phyloP scores from a whole-genome alignment of 2,113 vertebrate genomes.

The Coracopsis vasa region DNA sequence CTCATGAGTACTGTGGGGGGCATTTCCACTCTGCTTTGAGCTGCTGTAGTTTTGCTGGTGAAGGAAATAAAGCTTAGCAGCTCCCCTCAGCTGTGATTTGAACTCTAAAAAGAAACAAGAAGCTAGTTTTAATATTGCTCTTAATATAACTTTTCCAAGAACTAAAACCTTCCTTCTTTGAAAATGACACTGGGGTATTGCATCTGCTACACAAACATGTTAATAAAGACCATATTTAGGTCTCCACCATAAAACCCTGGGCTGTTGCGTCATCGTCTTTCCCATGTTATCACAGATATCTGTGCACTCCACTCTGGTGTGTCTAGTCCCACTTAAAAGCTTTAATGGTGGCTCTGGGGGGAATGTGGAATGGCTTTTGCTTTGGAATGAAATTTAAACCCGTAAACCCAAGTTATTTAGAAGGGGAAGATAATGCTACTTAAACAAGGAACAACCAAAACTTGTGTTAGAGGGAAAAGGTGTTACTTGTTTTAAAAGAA shows the following conservation, averaged over 20 bases:
- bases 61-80: background rate
- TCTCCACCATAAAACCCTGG: background rate
- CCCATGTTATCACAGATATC: background rate
- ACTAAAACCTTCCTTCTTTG: slow-evolving; percentile 27
- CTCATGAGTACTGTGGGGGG: fast-evolving
- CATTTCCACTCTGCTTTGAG: background rate
- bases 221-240: slow-evolving; percentile 49
- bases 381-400: background rate
- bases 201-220: slow-evolving; percentile 28
- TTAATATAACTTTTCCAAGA: slow-evolving; percentile 42
- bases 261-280: background rate
- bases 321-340: background rate
- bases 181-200: slow-evolving; percentile 45
- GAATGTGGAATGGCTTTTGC: background rate
- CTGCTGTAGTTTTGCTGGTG: background rate
- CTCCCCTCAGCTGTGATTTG: background rate
- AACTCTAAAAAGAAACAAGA: background rate
- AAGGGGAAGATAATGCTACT: background rate
- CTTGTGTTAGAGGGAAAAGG: background rate
- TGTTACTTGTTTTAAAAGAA: background rate
- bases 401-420: background rate
- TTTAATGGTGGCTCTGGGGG: background rate
- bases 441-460: background rate
- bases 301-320: background rate
- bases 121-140: background rate